Conservation (phyloP, 2,113 vertebrate species). For the Chrysemys picta region DNA sequence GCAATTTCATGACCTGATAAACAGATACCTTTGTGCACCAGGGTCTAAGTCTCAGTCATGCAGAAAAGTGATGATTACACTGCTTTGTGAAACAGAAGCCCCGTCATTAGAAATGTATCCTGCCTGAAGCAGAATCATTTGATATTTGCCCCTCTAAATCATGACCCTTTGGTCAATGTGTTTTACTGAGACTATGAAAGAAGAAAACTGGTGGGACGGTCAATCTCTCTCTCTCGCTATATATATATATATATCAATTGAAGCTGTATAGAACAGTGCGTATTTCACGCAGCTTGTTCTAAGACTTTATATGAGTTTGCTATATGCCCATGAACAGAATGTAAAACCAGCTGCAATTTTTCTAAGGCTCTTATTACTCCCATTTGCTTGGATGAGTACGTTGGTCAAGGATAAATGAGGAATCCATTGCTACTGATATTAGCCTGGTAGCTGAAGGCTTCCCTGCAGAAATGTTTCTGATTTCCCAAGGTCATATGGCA, state of each 20-base stretch:
- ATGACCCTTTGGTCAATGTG: background rate
- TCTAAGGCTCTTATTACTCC: background rate
- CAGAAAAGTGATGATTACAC: constrained; percentile 50
- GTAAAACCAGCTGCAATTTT: background rate
- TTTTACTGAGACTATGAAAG: background rate
- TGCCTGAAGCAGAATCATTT: constrained; percentile 30
- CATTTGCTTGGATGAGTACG: background rate
- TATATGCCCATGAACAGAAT: background rate
- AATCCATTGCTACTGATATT: background rate
- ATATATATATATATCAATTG: background rate
- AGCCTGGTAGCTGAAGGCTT: background rate
- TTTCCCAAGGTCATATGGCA: background rate
- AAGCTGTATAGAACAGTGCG: accelerated
- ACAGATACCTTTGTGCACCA: constrained; percentile 51
- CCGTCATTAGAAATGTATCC: background rate
- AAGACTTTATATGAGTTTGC: background rate
- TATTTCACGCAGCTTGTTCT: background rate
- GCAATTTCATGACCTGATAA: constrained; percentile 71
- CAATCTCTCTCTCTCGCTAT: background rate
- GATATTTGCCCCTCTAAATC: constrained; percentile 40
- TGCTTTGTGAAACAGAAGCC: constrained; percentile 40
- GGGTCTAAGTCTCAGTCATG: constrained; percentile 26
- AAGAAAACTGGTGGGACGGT: background rate
- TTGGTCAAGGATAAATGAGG: background rate
- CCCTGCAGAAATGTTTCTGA: background rate